Conservation (phyloP, 2,888 invertebrate species). For the Pecten maximus region DNA sequence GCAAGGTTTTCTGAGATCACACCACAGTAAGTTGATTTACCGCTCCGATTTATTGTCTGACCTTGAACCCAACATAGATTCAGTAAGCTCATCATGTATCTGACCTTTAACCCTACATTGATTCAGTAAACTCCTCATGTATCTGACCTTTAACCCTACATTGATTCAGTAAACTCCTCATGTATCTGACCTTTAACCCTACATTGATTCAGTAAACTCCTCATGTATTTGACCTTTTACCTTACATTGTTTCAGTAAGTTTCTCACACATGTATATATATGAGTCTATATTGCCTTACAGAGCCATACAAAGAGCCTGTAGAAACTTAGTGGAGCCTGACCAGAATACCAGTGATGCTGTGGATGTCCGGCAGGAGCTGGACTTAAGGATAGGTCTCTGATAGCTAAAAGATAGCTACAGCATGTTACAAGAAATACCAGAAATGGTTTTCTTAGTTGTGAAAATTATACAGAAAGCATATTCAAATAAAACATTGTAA, state of each 20-base stretch:
- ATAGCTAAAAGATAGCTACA: not conserved
- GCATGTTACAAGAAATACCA: no score
- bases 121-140: not conserved
- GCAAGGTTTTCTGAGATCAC: constrained; percentile 99
- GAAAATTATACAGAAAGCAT: no score
- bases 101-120: not conserved
- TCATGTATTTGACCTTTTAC: not conserved
- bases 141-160: not conserved
- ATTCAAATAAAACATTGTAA: no score
- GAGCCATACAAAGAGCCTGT: constrained; percentile 90
- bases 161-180: not conserved
- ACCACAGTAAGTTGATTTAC: constrained; percentile 82
- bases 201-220: not conserved
- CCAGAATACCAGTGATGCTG: constrained; percentile 92
- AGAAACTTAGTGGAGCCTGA: constrained; percentile 91
- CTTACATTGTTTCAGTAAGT: constrained; percentile 85
- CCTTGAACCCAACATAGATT: no score
- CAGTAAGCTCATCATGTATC: not conserved
- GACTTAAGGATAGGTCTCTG: constrained; percentile 93
- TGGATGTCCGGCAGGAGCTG: constrained; percentile 94
- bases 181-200: not conserved
- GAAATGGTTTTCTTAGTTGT: no score
- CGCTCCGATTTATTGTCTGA: no score
- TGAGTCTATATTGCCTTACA: constrained; percentile 62
- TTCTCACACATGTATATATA: not conserved